Conservation (phyloP, 2,113 vertebrate species). For the Elanoides forficatus region DNA sequence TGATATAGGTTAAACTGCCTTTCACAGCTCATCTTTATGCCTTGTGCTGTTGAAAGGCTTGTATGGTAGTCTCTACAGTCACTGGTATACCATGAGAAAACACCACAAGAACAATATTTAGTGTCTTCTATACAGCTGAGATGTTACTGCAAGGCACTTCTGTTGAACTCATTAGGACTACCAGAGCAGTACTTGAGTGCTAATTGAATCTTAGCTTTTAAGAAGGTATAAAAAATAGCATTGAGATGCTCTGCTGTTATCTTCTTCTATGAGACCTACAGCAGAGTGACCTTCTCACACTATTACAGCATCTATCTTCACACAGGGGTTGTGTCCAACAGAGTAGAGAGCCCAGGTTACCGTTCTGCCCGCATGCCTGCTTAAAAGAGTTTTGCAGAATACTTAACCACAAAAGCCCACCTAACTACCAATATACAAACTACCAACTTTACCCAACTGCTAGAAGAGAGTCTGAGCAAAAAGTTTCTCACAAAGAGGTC, state of each 20-base stretch:
- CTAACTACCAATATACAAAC: neutral
- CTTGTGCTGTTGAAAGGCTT: neutral
- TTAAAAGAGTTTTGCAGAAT: neutral
- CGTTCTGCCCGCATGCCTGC: fast-evolving
- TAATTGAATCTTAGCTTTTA: constrained; percentile 19
- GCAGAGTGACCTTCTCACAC: neutral
- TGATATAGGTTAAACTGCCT: neutral
- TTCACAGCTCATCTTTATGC: neutral
- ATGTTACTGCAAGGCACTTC: neutral
- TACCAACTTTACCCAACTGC: neutral
- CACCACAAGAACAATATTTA: neutral
- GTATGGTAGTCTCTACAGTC: neutral
- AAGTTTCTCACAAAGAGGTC: neutral
- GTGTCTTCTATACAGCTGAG: neutral
- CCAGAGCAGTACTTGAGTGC: neutral
- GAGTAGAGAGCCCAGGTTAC: neutral
- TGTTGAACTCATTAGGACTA: neutral
- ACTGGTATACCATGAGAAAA: neutral
- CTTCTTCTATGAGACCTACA: neutral
- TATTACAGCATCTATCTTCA: neutral
- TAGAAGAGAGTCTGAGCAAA: neutral
- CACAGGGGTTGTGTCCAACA: neutral
- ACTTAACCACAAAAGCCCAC: neutral
- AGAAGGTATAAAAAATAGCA: constrained; percentile 12
- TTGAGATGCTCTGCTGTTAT: neutral